These are phyloP conservation scores for Halictus ligatus DNA, from an alignment of 2,888 invertebrate genomes.

Conservation along the genomic window DNA sequence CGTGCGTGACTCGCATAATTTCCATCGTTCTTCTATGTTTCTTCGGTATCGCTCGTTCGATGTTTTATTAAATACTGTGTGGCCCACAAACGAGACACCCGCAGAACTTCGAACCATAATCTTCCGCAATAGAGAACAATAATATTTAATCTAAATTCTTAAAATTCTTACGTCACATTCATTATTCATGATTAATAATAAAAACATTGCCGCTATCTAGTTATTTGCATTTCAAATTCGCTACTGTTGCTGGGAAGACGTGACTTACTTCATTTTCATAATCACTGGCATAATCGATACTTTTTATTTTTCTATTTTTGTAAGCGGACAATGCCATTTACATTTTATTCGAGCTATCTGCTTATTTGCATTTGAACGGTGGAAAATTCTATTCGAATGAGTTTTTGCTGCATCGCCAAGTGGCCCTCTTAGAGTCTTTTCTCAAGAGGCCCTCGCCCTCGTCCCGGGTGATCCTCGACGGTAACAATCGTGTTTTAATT, in stretches of 20 bases:
- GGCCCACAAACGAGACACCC: neutral
- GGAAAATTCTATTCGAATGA: neutral
- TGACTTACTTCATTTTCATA: too few species aligned
- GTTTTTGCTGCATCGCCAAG: neutral
- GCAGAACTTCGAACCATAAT: too few species aligned
- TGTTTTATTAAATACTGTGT: neutral
- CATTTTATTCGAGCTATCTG: neutral
- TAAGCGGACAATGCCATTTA: neutral
- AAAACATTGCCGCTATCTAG: too few species aligned
- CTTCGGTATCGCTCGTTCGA: neutral
- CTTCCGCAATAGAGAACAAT: too few species aligned
- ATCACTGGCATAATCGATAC: too few species aligned
- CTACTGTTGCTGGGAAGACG: too few species aligned
- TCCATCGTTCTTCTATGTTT: slow-evolving; percentile 31
- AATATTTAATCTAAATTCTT: too few species aligned
- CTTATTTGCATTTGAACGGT: neutral
- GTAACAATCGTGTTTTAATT: slow-evolving; percentile 4
- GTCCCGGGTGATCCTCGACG: neutral
- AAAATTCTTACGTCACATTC: too few species aligned
- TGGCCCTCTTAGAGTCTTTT: neutral
- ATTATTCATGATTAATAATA: too few species aligned
- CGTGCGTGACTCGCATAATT: slow-evolving; percentile 61
- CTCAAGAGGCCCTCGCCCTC: neutral
- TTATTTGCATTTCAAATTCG: too few species aligned
- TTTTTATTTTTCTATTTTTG: too few species aligned